Conservation (phyloP, 2,888 invertebrate species). For the Pardosa pseudoannulata region DNA sequence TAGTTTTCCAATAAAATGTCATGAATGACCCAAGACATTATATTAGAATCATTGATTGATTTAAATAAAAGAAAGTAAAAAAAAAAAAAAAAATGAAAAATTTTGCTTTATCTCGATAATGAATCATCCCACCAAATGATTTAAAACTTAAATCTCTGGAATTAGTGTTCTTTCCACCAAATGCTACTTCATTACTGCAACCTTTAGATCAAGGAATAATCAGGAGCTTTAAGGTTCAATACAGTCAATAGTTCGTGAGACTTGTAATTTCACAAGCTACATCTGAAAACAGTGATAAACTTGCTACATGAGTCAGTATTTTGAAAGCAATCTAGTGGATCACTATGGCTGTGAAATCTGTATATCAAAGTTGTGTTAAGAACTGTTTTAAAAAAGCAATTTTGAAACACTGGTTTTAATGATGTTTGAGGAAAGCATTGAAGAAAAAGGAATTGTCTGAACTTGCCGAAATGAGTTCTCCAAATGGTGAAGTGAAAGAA, state of each 20-base stretch:
- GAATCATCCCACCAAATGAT: neutral
- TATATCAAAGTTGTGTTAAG: constrained; percentile 25
- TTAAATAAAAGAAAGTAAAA: constrained; percentile 21
- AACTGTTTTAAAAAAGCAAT: constrained; percentile 1
- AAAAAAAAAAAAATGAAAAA: neutral
- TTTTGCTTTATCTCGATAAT: neutral
- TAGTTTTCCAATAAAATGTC: constrained; percentile 26
- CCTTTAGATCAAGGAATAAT: constrained; percentile 22
- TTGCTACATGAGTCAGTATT: constrained; percentile 14
- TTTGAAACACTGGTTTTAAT: neutral
- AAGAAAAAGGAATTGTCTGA: constrained; percentile 15
- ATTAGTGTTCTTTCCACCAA: constrained; percentile 3
- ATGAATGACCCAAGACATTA: constrained; percentile 29
- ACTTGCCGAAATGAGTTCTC: neutral
- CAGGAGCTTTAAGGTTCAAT: constrained; percentile 11
- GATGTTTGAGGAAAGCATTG: neutral
- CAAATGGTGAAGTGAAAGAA: neutral
- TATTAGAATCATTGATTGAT: neutral
- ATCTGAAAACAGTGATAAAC: constrained; percentile 9
- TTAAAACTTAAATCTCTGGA: constrained; percentile 10
- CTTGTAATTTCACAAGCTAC: constrained; percentile 16
- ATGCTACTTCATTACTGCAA: constrained; percentile 11
- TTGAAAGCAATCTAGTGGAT: constrained; percentile 25
- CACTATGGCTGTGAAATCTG: constrained; percentile 6
- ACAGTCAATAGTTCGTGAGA: neutral